Conservation (phyloP, 2,113 vertebrate genomes). For the Petrocephalus microphthalmus region DNA sequence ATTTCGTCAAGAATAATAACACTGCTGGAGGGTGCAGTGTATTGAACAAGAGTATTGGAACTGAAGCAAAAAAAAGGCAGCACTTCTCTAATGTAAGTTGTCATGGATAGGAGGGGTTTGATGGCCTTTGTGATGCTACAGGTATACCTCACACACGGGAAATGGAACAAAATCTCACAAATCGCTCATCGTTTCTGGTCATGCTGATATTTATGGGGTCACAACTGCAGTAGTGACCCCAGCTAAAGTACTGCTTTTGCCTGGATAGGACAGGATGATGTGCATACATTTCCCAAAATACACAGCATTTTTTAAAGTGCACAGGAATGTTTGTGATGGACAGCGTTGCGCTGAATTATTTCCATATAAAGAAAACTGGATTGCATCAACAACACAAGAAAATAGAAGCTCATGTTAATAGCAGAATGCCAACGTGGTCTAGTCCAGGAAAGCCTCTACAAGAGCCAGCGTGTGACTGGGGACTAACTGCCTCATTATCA, state of each 20-base stretch:
- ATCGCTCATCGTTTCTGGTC: not conserved
- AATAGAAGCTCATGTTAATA: conserved; percentile 58
- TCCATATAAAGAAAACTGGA: conserved; percentile 52
- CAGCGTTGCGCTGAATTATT: conserved; percentile 50
- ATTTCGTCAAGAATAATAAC: not conserved
- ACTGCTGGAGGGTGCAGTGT: not conserved
- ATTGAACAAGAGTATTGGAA: not conserved
- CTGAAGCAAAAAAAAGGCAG: not conserved
- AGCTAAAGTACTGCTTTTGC: not conserved
- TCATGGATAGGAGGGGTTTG: not conserved
- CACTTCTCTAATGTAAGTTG: not conserved
- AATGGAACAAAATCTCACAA: not conserved
- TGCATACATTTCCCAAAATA: not conserved
- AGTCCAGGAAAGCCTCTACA: conserved; percentile 33
- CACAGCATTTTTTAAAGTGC: not conserved
- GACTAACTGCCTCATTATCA: conserved; percentile 19
- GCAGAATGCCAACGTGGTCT: conserved; percentile 52
- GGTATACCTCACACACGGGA: not conserved
- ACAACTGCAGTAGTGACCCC: not conserved
- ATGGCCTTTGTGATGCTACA: not conserved
- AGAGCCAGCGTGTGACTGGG: conserved; percentile 40
- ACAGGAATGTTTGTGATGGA: not conserved
- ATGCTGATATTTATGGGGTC: not conserved
- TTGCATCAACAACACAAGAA: conserved; percentile 51
- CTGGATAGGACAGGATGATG: not conserved